A percentile compares a stretch with the other conserved stretches of the same genome.
Evolutionary conservation across 2,888 invertebrate species (phyloP).

Genomic region (Polydrusus pterygomalis): DNA sequence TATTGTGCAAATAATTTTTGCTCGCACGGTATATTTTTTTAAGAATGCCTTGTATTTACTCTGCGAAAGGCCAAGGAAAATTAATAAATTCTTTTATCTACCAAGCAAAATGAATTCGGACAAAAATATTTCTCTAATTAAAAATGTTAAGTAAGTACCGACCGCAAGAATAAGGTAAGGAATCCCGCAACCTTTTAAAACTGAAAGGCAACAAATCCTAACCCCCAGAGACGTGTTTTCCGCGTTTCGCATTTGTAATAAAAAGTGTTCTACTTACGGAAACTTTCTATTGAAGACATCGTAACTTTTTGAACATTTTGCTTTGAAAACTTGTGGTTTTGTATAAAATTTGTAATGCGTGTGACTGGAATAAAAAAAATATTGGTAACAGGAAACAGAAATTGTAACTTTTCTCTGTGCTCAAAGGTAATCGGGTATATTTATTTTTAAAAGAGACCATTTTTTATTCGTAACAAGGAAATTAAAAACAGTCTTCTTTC

Average conservation of each 20-base stretch:
- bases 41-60: too few relatives aligned
- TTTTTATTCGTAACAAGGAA: not conserved
- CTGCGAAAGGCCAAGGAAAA: not conserved
- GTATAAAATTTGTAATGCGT: slow-evolving; percentile 39
- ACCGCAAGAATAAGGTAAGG: slow-evolving; percentile 11
- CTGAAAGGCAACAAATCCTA: slow-evolving; percentile 32
- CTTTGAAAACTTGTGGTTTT: slow-evolving; percentile 40
- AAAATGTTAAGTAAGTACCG: slow-evolving; percentile 4
- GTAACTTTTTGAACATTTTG: slow-evolving; percentile 42
- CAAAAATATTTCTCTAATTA: slow-evolving; percentile 21
- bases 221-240: slow-evolving; percentile 40
- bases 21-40: too few relatives aligned
- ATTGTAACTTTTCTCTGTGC: not conserved
- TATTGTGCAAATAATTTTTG: too few relatives aligned
- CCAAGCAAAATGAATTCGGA: not conserved
- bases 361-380: slow-evolving; percentile 39
- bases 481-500: too few relatives aligned
- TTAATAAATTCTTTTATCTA: not conserved
- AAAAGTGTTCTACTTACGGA: slow-evolving; percentile 47
- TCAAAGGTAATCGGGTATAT: not conserved
- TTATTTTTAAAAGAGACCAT: not conserved
- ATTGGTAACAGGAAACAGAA: not conserved
- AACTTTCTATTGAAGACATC: slow-evolving; percentile 46
- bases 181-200: slow-evolving; percentile 15
- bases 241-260: slow-evolving; percentile 44